Conservation (phyloP, 2,888 invertebrate species). For the Scrobipalpa atriplicella region DNA sequence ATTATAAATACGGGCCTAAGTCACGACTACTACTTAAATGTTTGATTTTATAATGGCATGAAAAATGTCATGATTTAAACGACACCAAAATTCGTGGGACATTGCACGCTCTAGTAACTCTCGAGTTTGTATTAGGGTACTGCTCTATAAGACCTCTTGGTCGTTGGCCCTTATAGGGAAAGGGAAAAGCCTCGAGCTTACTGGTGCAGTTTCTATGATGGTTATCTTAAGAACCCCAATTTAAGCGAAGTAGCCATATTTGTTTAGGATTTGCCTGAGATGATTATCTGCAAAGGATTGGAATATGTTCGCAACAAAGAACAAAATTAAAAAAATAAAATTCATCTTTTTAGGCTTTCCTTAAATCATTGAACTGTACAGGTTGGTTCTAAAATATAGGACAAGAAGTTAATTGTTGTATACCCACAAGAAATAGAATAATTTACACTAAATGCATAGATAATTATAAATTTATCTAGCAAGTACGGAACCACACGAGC, state of each 20-base stretch:
- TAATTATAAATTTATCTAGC: too few relatives aligned
- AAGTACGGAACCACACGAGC: constrained; percentile 31
- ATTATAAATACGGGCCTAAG: too few relatives aligned
- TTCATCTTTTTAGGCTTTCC: too few relatives aligned
- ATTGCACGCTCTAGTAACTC: constrained; percentile 48
- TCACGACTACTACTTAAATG: constrained; percentile 20
- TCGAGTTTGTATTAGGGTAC: constrained; percentile 23
- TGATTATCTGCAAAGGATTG: not conserved
- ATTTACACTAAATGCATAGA: too few relatives aligned
- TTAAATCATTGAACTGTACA: too few relatives aligned
- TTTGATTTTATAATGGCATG: constrained; percentile 31
- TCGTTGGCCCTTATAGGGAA: constrained; percentile 4
- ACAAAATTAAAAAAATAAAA: too few relatives aligned
- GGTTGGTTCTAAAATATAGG: too few relatives aligned
- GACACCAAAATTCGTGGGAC: constrained; percentile 45
- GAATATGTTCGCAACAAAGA: too few relatives aligned
- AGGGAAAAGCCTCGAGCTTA: constrained; percentile 7
- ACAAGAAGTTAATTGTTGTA: too few relatives aligned
- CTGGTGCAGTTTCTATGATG: constrained; percentile 2
- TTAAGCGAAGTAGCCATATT: not conserved
- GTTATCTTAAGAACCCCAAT: not conserved
- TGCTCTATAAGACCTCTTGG: not conserved
- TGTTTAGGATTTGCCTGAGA: not conserved
- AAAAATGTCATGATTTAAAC: constrained; percentile 45
- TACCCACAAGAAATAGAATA: too few relatives aligned